Evolutionary conservation across 2,113 vertebrate species (phyloP), one percentile per base, ranked within the genome.

Genomic region (Gymnorhina tibicen): DNA sequence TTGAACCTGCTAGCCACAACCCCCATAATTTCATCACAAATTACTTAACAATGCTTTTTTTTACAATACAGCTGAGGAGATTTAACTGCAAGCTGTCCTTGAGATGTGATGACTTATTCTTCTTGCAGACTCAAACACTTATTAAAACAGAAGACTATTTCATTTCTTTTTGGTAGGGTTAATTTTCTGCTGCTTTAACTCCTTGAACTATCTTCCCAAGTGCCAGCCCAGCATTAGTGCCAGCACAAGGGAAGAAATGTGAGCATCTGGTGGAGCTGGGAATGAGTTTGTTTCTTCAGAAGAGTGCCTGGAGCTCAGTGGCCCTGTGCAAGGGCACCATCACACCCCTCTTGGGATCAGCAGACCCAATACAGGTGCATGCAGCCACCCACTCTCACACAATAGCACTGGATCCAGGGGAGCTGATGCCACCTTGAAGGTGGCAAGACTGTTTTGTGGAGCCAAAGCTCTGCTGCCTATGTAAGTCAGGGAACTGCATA

Each of bases 341-440:
- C 55, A 33, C 8, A 14, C 16, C 35, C 32, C 32, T 49, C 37
- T 24, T 37, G n/a, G 26, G 15, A 26, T 64, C 4, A 0, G 13
- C 1, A 8, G 39, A 42, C 7, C 9, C 3, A 5, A 5, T 9
- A 30, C 0, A 13, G 13, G 9, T 16, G 27, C 37, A 16, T 28
- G 67, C 62, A 84, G 24, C 16, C 53, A 37, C 8, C 63, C 26
- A 22, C 8, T 7, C 49, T n/a, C 11, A 19, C 27, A 73, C n/a
- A 32, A 6, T 0, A 66, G 20, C 27, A 19, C 35, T 69, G 22
- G 21, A 23, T n/a, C 53, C 41, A 72, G 49, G 30, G 30, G 1
- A 75, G 20, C 5, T 27, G 11, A 47, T 82, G 72, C 28, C 33
- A n/a, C 30, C 39, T 76, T 60, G 62, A 53, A 60, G 15, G 20